phyloP scores from a whole-genome alignment of 2,113 vertebrate genomes.

The Brienomyrus longianalis region DNA sequence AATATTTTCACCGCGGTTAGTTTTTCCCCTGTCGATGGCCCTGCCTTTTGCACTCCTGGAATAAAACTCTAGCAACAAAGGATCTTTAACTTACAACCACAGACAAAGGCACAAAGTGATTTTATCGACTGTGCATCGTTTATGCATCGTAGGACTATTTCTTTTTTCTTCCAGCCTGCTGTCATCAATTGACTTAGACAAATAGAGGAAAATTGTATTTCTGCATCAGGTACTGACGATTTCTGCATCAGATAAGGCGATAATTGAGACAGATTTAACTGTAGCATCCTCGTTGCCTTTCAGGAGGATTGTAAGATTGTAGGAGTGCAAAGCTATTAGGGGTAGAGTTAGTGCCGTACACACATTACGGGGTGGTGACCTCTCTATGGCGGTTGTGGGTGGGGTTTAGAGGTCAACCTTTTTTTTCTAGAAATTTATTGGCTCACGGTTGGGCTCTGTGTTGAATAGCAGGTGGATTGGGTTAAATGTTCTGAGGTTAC shows the following conservation, averaged over 20 bases:
- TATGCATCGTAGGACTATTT: neutral
- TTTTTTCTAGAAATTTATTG: neutral
- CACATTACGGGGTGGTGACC: neutral
- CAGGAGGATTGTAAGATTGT: neutral
- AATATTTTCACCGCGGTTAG: neutral
- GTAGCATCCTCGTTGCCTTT: neutral
- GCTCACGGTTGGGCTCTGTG: neutral
- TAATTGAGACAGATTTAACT: neutral
- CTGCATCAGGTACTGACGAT: neutral
- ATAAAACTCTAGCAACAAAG: neutral
- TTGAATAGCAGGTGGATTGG: neutral
- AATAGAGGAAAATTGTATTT: neutral
- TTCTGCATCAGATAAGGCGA: neutral
- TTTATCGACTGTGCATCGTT: conserved; percentile 4
- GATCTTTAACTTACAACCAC: neutral
- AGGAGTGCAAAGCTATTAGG: neutral
- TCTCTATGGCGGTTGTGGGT: neutral
- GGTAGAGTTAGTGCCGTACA: neutral
- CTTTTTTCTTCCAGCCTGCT: neutral
- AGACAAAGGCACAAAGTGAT: neutral
- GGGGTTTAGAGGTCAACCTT: neutral
- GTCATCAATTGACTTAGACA: neutral
- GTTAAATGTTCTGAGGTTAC: neutral
- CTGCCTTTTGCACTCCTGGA: neutral
- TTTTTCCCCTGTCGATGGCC: neutral